A percentile compares a stretch with the other conserved stretches of the same genome.
Conservation (phyloP, 2,888 invertebrate species). For the Oscheius sp. region DNA sequence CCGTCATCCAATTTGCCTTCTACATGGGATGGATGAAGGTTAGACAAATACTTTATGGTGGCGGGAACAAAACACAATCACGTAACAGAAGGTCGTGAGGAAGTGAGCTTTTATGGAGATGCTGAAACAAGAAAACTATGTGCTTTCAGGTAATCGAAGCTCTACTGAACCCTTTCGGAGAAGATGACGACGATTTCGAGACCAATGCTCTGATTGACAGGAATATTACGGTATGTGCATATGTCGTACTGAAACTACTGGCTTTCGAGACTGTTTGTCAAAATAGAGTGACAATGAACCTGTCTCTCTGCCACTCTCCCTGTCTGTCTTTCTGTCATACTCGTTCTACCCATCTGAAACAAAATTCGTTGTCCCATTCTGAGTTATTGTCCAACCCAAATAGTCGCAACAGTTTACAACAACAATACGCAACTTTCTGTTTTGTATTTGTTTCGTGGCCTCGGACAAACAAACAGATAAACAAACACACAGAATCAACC, state of each 20-base stretch:
- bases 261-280: too few species aligned
- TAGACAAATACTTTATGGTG: background rate
- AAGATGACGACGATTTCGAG: constrained; percentile 65
- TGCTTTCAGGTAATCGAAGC: constrained; percentile 53
- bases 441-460: too few species aligned
- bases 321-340: too few species aligned
- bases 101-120: background rate
- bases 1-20: constrained; percentile 69
- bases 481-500: too few species aligned
- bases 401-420: too few species aligned
- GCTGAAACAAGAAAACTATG: background rate
- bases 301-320: too few species aligned
- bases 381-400: background rate
- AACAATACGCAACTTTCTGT: too few species aligned
- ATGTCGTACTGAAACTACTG: too few species aligned
- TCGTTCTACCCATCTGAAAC: background rate
- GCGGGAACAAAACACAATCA: too few species aligned
- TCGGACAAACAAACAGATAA: too few species aligned
- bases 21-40: constrained; percentile 71
- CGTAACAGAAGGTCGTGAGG: too few species aligned
- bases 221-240: constrained; percentile 56
- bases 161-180: constrained; percentile 63
- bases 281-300: too few species aligned
- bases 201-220: constrained; percentile 63
- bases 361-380: background rate